Base-by-base conservation (phyloP, 2,113 vertebrate genomes). In the Dendrocopos noguchii region DNA sequence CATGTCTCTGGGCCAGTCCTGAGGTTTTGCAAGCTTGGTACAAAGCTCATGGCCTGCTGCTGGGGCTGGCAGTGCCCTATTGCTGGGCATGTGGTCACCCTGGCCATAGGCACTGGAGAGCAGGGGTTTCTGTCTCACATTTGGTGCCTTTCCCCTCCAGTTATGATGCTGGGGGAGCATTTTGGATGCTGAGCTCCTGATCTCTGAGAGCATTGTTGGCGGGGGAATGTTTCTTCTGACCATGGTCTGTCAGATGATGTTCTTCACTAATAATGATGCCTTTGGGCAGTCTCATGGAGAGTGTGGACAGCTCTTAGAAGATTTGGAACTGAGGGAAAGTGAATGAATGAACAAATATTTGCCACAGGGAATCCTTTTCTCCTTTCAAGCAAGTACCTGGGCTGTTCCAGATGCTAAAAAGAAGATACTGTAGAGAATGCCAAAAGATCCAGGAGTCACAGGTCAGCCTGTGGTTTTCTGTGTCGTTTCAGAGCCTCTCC, bases 331-430 rank as follows among this genome's bases (percentile, higher is more conserved):
- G 63, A n/a, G 46, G 61, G 56, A 34, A 87, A 70, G 33, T 24
- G 33, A 79, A 70, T 21, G 22, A 90, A 76, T 39, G 50, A 83
- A 53, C 46, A 65, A 63, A 29, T 83, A 53, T 77, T 95, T 93
- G 44, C 59, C 9, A 55, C 17, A 24, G 55, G 27, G 57, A n/a
- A 77, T 70, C 14, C 24, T 83, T 47, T 15, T 82, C 83, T 56
- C 44, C 82, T 89, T 52, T 70, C 33, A 82, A 76, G 52, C 22
- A 79, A 84, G 47, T 4, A 18, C 4, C 25, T 80, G 34, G 27
- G 18, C 72, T 24, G 53, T 53, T 72, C 46, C 3, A 44, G 17
- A 12, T 61, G 4, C 3, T 42, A 20, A 67, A 66, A 53, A 24
- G 36, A 67, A 67, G 1, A 2, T 20, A 11, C 3, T n/a, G 4